Conservation (phyloP, 2,888 invertebrate species). For the Mylabris sibirica region DNA sequence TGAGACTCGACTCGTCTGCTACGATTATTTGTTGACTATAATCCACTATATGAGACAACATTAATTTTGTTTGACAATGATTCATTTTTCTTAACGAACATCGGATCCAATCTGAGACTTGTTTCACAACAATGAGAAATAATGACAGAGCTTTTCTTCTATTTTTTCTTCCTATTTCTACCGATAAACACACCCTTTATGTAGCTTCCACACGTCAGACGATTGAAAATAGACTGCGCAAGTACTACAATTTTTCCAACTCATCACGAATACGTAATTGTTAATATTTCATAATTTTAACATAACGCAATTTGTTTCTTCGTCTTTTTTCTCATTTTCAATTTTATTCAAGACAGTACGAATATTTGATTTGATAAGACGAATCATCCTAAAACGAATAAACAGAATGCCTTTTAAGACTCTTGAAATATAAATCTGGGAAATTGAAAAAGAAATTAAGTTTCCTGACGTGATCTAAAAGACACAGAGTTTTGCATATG, state of each 20-base stretch:
- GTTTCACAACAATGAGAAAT: not conserved
- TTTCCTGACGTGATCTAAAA: not conserved
- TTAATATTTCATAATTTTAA: conserved; percentile 28
- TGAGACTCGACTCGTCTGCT: conserved; percentile 29
- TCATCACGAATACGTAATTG: conserved; percentile 26
- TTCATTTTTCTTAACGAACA: not conserved
- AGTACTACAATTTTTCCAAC: conserved; percentile 34
- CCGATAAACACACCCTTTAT: not conserved
- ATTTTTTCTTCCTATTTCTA: too few relatives aligned
- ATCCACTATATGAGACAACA: conserved; percentile 18
- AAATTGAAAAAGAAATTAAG: not conserved
- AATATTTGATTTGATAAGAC: not conserved
- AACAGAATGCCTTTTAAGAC: not conserved
- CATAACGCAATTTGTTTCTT: not conserved
- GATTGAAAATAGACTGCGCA: conserved; percentile 24
- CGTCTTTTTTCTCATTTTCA: not conserved
- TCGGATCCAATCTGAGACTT: not conserved
- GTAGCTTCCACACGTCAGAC: conserved; percentile 15
- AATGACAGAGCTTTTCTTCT: not conserved
- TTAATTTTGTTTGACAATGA: not conserved
- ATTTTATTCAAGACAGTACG: not conserved
- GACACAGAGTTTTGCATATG: not conserved
- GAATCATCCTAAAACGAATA: not conserved
- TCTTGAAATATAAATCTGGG: not conserved
- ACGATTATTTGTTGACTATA: conserved; percentile 44